Percentiles rank a stretch among this genome's conserved stretches.
Evolutionary conservation across 2,797 vertebrate species (phyloP).

Genomic region (Gorsachius magnificus): DNA sequence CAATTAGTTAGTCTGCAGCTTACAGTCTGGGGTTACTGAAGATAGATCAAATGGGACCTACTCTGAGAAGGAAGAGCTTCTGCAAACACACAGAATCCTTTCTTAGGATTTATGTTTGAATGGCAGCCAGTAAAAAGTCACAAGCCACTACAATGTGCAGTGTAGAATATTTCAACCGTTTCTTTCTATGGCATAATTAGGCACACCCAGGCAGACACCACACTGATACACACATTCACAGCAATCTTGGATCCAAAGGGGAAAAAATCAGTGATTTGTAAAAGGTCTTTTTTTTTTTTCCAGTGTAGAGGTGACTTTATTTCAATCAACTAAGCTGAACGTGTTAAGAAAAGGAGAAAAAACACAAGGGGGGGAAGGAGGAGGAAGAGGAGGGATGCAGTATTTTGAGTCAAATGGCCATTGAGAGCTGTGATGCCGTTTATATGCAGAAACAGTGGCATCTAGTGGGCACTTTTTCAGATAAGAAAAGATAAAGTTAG

Average conservation of each 20-base stretch:
- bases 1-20: background rate
- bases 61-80: background rate
- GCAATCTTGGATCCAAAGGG: background rate
- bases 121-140: background rate
- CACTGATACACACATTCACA: background rate
- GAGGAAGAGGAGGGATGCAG: background rate
- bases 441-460: conserved; percentile 75
- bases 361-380: background rate
- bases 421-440: background rate
- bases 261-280: background rate
- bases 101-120: background rate
- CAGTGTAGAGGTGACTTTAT: background rate
- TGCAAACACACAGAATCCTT: background rate
- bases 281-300: background rate
- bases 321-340: background rate
- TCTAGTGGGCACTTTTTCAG: conserved; percentile 66
- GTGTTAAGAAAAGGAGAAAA: background rate
- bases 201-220: conserved; percentile 1
- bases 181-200: background rate
- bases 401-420: background rate
- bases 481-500: background rate
- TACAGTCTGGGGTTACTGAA: background rate
- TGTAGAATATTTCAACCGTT: conserved; percentile 35
- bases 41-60: background rate
- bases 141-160: background rate